Evolutionary conservation across 2,113 vertebrate species (phyloP).

Genomic region (Macrotis lagotis): DNA sequence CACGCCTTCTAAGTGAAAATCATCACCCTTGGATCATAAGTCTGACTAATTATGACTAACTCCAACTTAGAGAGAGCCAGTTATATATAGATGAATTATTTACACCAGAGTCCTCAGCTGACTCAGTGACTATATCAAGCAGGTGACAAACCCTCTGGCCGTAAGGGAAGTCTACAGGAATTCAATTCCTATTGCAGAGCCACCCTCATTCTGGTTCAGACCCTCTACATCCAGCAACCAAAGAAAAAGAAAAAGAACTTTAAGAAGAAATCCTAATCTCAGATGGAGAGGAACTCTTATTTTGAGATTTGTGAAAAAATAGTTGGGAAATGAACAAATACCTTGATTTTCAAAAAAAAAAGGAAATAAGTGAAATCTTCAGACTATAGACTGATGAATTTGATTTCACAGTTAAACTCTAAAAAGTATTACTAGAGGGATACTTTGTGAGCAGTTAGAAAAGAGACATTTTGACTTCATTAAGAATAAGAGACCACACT

Average conservation of each 20-base stretch:
- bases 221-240: background rate
- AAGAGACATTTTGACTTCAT: background rate
- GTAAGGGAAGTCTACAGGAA: background rate
- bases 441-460: background rate
- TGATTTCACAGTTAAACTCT: background rate
- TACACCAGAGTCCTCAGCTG: background rate
- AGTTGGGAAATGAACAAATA: background rate
- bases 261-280: background rate
- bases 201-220: background rate
- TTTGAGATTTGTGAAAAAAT: background rate
- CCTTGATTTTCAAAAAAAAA: background rate
- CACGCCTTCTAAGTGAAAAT: conserved; percentile 2
- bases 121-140: background rate
- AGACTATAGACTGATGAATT: background rate
- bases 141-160: background rate
- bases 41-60: conserved; percentile 2
- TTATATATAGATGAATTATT: background rate
- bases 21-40: background rate
- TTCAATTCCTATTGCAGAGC: background rate
- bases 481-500: background rate
- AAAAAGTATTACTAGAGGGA: background rate
- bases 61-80: background rate
- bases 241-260: background rate
- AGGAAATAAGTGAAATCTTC: background rate
- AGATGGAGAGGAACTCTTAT: background rate